phyloP scores from a whole-genome alignment of 2,797 vertebrate species.

The Poecilia picta region DNA sequence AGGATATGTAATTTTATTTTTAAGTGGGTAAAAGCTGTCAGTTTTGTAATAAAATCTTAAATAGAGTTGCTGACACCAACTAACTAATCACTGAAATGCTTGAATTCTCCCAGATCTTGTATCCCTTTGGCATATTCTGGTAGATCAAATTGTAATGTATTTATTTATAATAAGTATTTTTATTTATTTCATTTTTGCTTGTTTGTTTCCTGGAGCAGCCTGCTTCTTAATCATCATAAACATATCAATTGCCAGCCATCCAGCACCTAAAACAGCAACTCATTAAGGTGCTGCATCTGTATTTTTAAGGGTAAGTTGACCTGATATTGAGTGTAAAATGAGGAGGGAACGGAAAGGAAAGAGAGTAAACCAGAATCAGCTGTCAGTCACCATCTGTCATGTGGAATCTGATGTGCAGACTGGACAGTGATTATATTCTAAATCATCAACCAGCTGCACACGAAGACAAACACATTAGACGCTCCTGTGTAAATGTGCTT shows the following conservation, averaged over 20 bases:
- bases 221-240: neutral
- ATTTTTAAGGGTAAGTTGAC: neutral
- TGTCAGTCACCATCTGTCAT: slow-evolving; percentile 39
- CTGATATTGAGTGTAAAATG: neutral
- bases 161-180: neutral
- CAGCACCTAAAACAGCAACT: neutral
- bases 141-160: neutral
- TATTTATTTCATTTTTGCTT: neutral
- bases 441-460: slow-evolving; percentile 1
- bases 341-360: neutral
- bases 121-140: neutral
- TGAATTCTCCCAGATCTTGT: neutral
- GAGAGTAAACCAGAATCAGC: neutral
- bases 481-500: neutral
- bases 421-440: slow-evolving; percentile 11
- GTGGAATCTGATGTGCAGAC: slow-evolving; percentile 7
- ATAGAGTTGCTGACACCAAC: neutral
- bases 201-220: neutral
- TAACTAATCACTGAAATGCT: neutral
- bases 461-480: neutral
- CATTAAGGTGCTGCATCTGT: neutral
- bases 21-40: neutral
- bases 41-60: neutral
- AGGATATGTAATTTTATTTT: neutral
- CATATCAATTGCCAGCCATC: neutral